Base-by-base conservation (phyloP, 1,140 invertebrate genomes). In the Platyscapa corneri region DNA sequence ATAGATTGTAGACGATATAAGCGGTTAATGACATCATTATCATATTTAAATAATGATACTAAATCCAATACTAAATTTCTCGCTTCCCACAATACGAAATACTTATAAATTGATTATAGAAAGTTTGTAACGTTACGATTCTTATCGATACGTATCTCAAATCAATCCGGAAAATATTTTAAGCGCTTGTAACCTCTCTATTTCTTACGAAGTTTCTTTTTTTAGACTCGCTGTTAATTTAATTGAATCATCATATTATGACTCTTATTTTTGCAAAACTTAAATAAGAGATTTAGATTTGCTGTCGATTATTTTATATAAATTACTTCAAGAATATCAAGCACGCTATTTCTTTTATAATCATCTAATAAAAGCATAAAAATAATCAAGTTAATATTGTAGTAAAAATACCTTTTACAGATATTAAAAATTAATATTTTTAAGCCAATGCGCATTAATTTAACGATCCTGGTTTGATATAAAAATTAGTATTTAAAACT, bases 171-270 rank as follows among this genome's bases (percentile, higher is more conserved):
- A 7, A 39, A 74, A 74, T n/a, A 37, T 32, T 80, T 72, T 80
- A 75, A 83, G 37, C 23, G 70, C 37, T 1, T 42, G 3, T n/a
- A 42, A 7, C 20, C 23, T 42, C 70, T 42, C 39, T 74, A 39
- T 74, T 42, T n/a, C 27, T 74, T 37, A 37, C 56, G 67, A 18
- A 37, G 18, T 46, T 12, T 75, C 70, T 83, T 65, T 76, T 83
- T 83, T 83, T 76, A 74, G 82, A 76, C 18, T 60, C 6, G 53
- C 39, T 70, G 56, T 83, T 76, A 83, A 83, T 83, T 83, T 76
- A 76, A 83, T 83, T 65, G 56, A 76, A 46, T 64, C 82, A 18
- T 76, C n/a, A 23, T 75, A 83, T 83, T 75, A 75, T 80, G 64
- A 5, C 10, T 42, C n/a, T 23, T 14, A 30, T 67, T 80, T 80